phyloP scores from a whole-genome alignment of 30 jellyfish, hydroid and myxozoan genomes.

The Rhopilema esculentum region DNA sequence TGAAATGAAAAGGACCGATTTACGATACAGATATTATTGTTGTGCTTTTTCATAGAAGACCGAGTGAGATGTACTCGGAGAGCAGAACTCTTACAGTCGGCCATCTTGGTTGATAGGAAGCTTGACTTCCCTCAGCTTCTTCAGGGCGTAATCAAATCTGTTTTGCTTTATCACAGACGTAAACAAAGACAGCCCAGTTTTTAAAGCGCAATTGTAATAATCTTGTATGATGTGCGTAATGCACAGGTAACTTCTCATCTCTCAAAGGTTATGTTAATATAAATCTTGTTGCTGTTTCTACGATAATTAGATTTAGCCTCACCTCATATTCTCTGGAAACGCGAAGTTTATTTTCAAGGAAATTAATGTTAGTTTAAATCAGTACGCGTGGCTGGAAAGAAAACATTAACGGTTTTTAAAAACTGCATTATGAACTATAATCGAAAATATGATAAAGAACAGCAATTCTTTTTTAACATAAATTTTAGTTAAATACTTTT shows the following conservation, averaged over 20 bases:
- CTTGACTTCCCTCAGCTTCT: not conserved
- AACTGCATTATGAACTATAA: no score
- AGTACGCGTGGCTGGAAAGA: no score
- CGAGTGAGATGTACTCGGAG: not conserved
- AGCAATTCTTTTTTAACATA: no score
- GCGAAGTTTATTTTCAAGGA: no score
- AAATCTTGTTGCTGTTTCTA: no score
- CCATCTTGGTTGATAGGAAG: not conserved
- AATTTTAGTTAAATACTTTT: no score
- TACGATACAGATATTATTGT: conserved; percentile 78
- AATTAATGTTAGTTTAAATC: no score
- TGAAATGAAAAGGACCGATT: conserved; percentile 69
- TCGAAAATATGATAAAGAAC: no score
- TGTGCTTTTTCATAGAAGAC: conserved; percentile 72
- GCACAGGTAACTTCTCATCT: not conserved
- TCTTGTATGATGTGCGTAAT: not conserved
- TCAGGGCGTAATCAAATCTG: not conserved
- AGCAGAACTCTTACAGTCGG: not conserved
- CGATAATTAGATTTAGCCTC: no score
- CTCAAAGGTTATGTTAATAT: no score
- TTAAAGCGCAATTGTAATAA: not conserved
- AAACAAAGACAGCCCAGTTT: not conserved
- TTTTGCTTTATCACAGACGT: not conserved
- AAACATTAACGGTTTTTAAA: no score
- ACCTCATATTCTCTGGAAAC: no score